Percentiles rank a stretch among this genome's conserved stretches.
Evolutionary conservation across 2,797 vertebrate species (phyloP).

Genomic region (Eidolon dupreanum): DNA sequence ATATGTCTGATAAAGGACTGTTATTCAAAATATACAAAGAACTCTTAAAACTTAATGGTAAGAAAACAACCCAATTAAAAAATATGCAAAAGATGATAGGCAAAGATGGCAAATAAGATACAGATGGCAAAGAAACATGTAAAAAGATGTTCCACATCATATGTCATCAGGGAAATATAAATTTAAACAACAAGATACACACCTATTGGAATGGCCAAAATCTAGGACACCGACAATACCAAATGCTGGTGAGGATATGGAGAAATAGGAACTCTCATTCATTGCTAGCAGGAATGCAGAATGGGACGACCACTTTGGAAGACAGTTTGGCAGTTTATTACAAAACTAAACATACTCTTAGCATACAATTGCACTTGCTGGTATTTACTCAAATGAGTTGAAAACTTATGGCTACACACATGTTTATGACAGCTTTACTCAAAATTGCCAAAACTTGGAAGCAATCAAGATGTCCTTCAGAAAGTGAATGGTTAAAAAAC

Average conservation of each 20-base stretch:
- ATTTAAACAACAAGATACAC: neutral
- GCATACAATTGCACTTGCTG: neutral
- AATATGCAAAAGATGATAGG: neutral
- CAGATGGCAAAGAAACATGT: neutral
- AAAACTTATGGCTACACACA: neutral
- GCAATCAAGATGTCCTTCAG: neutral
- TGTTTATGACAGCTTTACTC: constrained; percentile 21
- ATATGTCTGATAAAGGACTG: neutral
- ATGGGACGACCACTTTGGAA: neutral
- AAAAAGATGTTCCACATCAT: neutral
- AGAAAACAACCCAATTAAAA: neutral
- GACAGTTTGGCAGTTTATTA: neutral
- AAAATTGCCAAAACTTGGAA: constrained; percentile 15
- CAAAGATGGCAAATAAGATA: too few relatives aligned
- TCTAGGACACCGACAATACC: neutral
- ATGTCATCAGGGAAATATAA: neutral
- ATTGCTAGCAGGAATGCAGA: neutral
- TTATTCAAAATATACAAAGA: neutral
- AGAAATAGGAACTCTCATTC: neutral
- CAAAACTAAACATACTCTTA: neutral
- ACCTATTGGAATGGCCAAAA: neutral
- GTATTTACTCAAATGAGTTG: neutral
- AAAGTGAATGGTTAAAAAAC: neutral
- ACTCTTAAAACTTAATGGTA: neutral
- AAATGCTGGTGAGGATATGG: neutral